phyloP scores from a whole-genome alignment of 2,113 vertebrate species.

The Alligator sinensis region DNA sequence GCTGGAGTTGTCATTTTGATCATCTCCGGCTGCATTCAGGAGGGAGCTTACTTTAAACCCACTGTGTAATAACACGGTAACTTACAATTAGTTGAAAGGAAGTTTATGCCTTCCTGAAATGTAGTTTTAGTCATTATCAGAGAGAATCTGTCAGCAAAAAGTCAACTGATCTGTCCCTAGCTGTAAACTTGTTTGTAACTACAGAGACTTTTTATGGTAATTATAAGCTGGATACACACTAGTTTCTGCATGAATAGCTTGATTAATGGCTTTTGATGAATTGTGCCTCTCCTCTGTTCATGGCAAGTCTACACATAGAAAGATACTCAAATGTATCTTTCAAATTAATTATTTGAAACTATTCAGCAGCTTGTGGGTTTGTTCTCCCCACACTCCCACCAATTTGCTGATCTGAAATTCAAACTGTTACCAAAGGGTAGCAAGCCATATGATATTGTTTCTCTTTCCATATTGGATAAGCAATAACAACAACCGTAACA shows the following conservation, averaged over 20 bases:
- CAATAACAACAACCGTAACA: constrained; percentile 43
- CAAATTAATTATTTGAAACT: constrained; percentile 21
- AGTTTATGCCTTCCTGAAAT: background rate
- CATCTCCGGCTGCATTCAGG: background rate
- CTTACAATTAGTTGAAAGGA: background rate
- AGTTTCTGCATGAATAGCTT: background rate
- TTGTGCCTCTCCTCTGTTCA: background rate
- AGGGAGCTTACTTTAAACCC: background rate
- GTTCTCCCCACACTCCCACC: background rate
- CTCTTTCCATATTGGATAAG: constrained; percentile 43
- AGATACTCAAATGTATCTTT: background rate
- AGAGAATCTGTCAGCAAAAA: background rate
- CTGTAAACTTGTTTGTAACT: background rate
- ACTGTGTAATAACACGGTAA: background rate
- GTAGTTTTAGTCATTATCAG: background rate
- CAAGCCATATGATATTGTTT: constrained; percentile 54
- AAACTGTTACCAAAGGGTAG: constrained; percentile 5
- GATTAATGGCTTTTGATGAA: background rate
- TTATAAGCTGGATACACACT: background rate
- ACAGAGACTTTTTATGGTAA: background rate
- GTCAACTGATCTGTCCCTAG: too few species aligned
- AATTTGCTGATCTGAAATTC: constrained; percentile 22
- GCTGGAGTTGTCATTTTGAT: background rate
- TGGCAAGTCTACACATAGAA: background rate
- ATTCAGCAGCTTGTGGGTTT: constrained; percentile 1